Evolutionary conservation across 1,140 invertebrate genomes (phyloP), one percentile per base, ranked within the genome.

Genomic region (Trichonephila inaurata): DNA sequence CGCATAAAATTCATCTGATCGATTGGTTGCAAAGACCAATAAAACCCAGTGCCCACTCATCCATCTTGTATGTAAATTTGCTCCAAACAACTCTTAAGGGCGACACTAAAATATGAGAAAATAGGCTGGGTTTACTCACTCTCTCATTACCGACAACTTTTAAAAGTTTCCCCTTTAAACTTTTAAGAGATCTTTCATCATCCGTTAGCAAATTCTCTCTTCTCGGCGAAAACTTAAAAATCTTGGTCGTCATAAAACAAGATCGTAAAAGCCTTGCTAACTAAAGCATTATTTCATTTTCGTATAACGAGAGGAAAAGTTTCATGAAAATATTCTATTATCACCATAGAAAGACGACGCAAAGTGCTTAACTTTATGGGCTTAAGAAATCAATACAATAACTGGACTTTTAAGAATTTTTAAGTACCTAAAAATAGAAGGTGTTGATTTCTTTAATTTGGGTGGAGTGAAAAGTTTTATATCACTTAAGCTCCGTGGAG

Each of bases 171-270:
- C 2, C 24, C 44, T 18, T 19, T 21, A 58, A 83, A 83, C 82
- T 83, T 83, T 83, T 51, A 60, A 83, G 82, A 14, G 82, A 83
- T 51, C 40, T 58, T 83, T 83, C 82, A 83, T 83, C 82, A 12
- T 24, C 18, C n/a, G 18, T 83, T 83, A 83, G 19, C 7, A n/a
- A 83, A 12, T 83, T 58, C 21, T 3, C 8, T 12, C 51, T 12
- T 44, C 40, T n/a, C 3, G 18, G 16, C 2, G 21, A 58, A 83
- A 83, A 60, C 51, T 83, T 83, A 83, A 83, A 60, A 58, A 58
- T 83, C 16, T 28, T 28, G 14, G 72, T 16, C 51, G 7, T 83
- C 82, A 60, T 83, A 83, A 83, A 83, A 83, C n/a, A 77, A 51
- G 82, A 40, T 83, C 82, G 51, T 83, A 83, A 83, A 83, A 83